Base-by-base conservation (phyloP, 2,888 invertebrate species). In the Ophraella communa region DNA sequence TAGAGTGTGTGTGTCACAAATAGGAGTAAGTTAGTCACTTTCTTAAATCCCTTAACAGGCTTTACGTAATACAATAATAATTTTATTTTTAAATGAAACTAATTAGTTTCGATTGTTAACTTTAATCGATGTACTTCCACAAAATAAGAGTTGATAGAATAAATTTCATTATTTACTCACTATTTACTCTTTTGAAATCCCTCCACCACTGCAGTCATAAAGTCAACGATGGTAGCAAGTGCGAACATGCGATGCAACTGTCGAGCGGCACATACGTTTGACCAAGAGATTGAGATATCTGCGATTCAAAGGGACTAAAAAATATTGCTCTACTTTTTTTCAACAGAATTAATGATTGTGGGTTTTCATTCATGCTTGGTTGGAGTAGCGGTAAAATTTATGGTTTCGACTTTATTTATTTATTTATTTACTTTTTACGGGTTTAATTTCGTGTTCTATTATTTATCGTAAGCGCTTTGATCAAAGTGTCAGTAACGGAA, bases 361-460 rank as follows among this genome's bases (percentile, higher is more conserved):
- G 78, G 75, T 77, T 51, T 77, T 77, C 78, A 79, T 78, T 79
- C 78, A 79, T 79, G 79, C 76, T 78, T 78, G 76, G 78, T 73
- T 79, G 78, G 76, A 76, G 77, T 75, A 76, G 71, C 73, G 70
- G 66, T 57, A 72, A 73, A 78, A 77, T 77, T 79, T 78, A 77
- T 73, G 69, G 72, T 67, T 67, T 72, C 21, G 18, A 18, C 21
- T 56, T 56, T 56, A 56, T 56, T 45, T 56, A 56, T 56, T 45
- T 56, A 56, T 56, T 45, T 56, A 56, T 30, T 56, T 14, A 56
- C 45, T 45, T 24, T 56, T 45, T 56, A 45, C 45, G 27, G 56
- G 45, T 30, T 17, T 30, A 56, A 56, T 45, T 45, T 56, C 30
- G 27, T 56, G 14, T 21, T 56, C 39, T 59, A 59, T 59, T 59